Evolutionary conservation across 2,797 vertebrate genomes (phyloP), one percentile per base, ranked within the genome.

Genomic region (Paratrypauchen microcephalus): DNA sequence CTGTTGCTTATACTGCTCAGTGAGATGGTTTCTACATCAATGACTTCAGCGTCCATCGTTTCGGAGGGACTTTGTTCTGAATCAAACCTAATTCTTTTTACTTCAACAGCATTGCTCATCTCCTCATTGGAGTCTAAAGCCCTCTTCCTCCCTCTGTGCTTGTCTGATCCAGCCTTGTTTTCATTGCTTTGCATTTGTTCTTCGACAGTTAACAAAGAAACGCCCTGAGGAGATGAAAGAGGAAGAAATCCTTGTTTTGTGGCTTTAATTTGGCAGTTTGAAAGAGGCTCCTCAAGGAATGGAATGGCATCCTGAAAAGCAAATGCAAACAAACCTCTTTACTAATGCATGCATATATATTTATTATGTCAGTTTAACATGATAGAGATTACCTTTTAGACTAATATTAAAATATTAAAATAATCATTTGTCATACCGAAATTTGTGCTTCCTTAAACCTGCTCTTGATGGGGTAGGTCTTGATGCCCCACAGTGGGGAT

Each of bases 391-490:
- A 36, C 8, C 8, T 36, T 36, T 36, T 36, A 36, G 6, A 7
- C 48, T n/a, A 6, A 52, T 19, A 52, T n/a, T 19, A 50, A 50
- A n/a, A 50, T 55, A 19, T 58, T 30, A 30, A 19, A 59, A 30
- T 30, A 30, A 28, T 26, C 26, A 16, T 59, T 2, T 39, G 30
- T 39, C 87, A 86, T 64, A 90, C 88, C 36, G 0, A 19, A 16
- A 56, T 26, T 0, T 9, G 1, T n/a, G 54, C 21, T 11, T 63
- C 13, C 9, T 2, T 83, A 0, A 69, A 2, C 61, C 82, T 30
- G 56, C 79, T 89, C 71, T 87, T 85, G 75, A 78, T 74, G 0
- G 81, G 83, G 74, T 90, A 88, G 0, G 0, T 21, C 47, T 78
- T 88, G 47, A 0, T 68, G 21, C 0, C 6, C 26, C 5, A 18